Percentiles rank a stretch among this genome's conserved stretches.
Conservation (phyloP, 2,888 invertebrate genomes). For the Lasioglossum leucozonium region DNA sequence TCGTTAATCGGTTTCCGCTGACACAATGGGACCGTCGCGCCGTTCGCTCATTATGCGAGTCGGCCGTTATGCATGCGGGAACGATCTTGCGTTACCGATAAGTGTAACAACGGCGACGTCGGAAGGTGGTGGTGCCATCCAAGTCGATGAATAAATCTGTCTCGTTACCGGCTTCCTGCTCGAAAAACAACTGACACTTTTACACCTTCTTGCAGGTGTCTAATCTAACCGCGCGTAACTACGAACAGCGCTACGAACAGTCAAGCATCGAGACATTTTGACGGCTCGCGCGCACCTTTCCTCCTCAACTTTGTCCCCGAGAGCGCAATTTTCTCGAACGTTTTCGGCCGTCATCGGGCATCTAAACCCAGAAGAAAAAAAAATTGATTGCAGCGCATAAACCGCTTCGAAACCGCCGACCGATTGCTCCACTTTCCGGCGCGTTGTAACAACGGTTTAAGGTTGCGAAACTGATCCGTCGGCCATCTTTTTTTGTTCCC, state of each 20-base stretch:
- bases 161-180: neutral
- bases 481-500: constrained; percentile 1
- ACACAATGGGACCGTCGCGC: constrained; percentile 15
- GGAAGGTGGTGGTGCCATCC: neutral
- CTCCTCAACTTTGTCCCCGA: too few relatives aligned
- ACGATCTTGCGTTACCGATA: neutral
- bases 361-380: too few relatives aligned
- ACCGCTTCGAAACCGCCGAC: constrained; percentile 20
- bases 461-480: constrained; percentile 33
- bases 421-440: constrained; percentile 36
- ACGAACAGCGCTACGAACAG: too few relatives aligned
- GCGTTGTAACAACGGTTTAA: constrained; percentile 7
- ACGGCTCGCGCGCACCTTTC: too few relatives aligned
- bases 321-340: too few relatives aligned
- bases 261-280: too few relatives aligned
- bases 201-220: too few relatives aligned
- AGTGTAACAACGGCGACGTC: neutral
- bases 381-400: neutral
- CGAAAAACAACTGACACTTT: too few relatives aligned
- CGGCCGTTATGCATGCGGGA: neutral
- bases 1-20: constrained; percentile 16
- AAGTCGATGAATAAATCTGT: constrained; percentile 18
- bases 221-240: too few relatives aligned
- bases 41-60: neutral
- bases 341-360: too few relatives aligned